Evolutionary conservation across 2,797 vertebrate genomes (phyloP).

Genomic region (Molossus alvarezi): DNA sequence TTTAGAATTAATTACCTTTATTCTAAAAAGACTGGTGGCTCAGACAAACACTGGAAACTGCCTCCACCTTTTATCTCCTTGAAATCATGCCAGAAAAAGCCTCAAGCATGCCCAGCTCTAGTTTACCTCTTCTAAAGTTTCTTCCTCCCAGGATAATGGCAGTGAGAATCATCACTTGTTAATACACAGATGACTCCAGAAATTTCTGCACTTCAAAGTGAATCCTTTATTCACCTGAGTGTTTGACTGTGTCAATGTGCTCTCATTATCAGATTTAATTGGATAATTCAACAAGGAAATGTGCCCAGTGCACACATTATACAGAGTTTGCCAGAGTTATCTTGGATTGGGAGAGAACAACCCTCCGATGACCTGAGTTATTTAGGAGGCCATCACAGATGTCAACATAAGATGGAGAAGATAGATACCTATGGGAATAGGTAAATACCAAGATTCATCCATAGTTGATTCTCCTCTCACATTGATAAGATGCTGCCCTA

Average conservation of each 20-base stretch:
- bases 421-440: constrained; percentile 75
- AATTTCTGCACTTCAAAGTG: constrained; percentile 89
- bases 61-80: constrained; percentile 78
- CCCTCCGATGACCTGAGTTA: constrained; percentile 77
- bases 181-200: constrained; percentile 82
- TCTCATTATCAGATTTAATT: constrained; percentile 88
- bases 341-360: constrained; percentile 83
- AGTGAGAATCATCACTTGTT: constrained; percentile 84
- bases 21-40: constrained; percentile 72
- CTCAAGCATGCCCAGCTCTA: constrained; percentile 66
- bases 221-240: constrained; percentile 88
- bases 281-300: constrained; percentile 89
- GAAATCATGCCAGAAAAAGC: constrained; percentile 73
- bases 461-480: constrained; percentile 75
- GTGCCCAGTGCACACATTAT: constrained; percentile 78
- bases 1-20: constrained; percentile 75
- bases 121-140: constrained; percentile 74
- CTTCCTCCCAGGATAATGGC: constrained; percentile 80
- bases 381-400: constrained; percentile 83
- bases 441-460: constrained; percentile 75
- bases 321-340: constrained; percentile 82
- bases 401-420: constrained; percentile 66
- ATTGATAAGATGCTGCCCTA: constrained; percentile 35
- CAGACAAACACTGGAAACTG: constrained; percentile 65
- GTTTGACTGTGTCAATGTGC: constrained; percentile 86